phyloP scores from a whole-genome alignment of 2,888 invertebrate species.

The Temnothorax ravouxi region DNA sequence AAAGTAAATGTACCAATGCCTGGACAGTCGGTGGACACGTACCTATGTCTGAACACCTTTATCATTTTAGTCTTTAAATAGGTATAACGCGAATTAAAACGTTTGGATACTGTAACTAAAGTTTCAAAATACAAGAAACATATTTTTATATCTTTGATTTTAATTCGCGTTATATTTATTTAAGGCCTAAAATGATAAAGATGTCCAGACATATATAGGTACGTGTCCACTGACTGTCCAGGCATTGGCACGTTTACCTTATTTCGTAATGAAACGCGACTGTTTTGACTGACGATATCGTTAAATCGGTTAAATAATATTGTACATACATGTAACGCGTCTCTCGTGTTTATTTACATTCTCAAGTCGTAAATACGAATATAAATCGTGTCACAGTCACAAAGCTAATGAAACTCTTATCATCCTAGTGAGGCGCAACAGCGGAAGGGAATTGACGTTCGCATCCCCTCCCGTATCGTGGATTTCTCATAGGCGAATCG shows the following conservation, averaged over 20 bases:
- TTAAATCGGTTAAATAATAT: neutral
- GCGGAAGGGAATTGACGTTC: neutral
- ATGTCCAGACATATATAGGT: no score
- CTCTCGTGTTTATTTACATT: conserved; percentile 17
- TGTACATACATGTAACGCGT: neutral
- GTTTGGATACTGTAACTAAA: no score
- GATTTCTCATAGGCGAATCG: neutral
- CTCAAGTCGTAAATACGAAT: conserved; percentile 1
- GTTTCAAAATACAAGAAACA: no score
- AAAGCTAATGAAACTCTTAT: neutral
- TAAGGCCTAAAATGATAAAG: no score
- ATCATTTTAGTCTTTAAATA: no score
- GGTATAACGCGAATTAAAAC: no score
- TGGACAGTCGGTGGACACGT: no score
- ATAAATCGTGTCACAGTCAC: neutral
- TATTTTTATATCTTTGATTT: no score
- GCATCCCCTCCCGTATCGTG: neutral
- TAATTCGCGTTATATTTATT: no score
- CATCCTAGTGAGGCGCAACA: neutral
- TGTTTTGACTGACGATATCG: neutral
- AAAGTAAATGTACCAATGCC: no score
- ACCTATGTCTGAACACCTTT: no score
- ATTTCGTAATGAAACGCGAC: neutral
- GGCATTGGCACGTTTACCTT: neutral
- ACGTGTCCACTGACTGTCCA: no score